Percentiles rank a stretch among this genome's conserved stretches.
Conservation (phyloP, 1,140 invertebrate species). For the Drosophila prosaltans region DNA sequence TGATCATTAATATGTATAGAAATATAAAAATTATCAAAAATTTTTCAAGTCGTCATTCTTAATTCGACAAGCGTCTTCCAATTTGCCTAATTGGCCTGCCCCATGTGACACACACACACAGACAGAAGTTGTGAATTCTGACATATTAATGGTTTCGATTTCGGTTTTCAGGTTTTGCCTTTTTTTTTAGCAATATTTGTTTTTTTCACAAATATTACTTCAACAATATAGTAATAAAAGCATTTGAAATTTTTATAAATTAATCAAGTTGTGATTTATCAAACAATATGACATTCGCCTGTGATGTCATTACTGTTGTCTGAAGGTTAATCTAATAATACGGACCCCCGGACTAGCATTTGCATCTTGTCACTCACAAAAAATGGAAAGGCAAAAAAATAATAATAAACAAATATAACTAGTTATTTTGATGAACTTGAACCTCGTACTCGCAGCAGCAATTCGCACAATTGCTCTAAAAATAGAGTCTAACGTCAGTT, state of each 20-base stretch:
- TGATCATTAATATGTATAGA: conserved; percentile 55
- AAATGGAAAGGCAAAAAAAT: conserved; percentile 15
- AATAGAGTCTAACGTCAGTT: conserved; percentile 51
- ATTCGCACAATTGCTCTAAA: conserved; percentile 29
- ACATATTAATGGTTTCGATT: conserved; percentile 30
- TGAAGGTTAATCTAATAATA: conserved; percentile 78
- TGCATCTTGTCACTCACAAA: conserved; percentile 6
- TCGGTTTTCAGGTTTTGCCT: not conserved
- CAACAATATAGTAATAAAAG: conserved; percentile 33
- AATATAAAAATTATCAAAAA: conserved; percentile 1
- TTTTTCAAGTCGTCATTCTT: conserved; percentile 43
- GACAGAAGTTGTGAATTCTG: conserved; percentile 20
- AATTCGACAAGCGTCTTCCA: conserved; percentile 64
- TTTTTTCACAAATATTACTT: conserved; percentile 35
- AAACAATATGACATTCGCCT: conserved; percentile 48
- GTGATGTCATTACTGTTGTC: conserved; percentile 70
- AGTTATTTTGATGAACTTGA: conserved; percentile 61
- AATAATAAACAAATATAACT: conserved; percentile 56
- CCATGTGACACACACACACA: conserved; percentile 21
- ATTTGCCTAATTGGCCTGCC: conserved; percentile 75
- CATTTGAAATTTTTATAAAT: conserved; percentile 70
- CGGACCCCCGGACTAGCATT: not conserved
- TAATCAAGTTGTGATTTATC: conserved; percentile 76
- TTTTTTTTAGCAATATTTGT: conserved; percentile 36
- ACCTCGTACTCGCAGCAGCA: conserved; percentile 33